These are phyloP conservation scores for Deilephila porcellus DNA, from an alignment of 2,888 invertebrate genomes.

Conservation along the genomic window DNA sequence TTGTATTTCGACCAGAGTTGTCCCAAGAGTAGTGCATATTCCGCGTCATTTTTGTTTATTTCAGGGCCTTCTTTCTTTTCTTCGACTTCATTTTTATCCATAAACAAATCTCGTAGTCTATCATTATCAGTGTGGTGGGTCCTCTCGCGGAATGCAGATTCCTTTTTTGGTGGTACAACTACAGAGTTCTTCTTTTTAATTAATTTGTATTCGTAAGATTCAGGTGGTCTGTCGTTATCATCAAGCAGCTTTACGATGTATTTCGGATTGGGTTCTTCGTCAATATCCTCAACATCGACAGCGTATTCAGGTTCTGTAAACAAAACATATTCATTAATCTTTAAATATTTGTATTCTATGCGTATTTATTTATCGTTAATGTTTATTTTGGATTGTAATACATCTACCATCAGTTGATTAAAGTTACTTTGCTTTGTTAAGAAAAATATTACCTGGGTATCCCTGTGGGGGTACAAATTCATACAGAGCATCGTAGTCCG, in stretches of 20 bases:
- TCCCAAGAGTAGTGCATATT: slow-evolving; percentile 82
- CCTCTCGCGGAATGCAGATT: slow-evolving; percentile 78
- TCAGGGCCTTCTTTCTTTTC: slow-evolving; percentile 62
- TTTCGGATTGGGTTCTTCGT: slow-evolving; percentile 66
- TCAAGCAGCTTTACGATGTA: slow-evolving; percentile 72
- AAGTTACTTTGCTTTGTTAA: neutral
- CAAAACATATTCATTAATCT: neutral
- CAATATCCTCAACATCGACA: slow-evolving; percentile 68
- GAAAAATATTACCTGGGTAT: slow-evolving; percentile 64
- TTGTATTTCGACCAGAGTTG: slow-evolving; percentile 86
- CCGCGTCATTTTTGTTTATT: slow-evolving; percentile 74
- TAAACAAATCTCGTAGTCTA: slow-evolving; percentile 71
- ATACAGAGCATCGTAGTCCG: slow-evolving; percentile 73
- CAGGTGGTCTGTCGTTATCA: slow-evolving; percentile 75
- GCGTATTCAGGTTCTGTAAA: slow-evolving; percentile 65
- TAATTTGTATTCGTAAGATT: slow-evolving; percentile 83
- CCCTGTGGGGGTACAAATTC: slow-evolving; percentile 74
- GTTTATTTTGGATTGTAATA: neutral
- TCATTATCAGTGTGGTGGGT: slow-evolving; percentile 74
- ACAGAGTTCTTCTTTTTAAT: slow-evolving; percentile 80
- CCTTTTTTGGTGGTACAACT: slow-evolving; percentile 56
- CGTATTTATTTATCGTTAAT: neutral
- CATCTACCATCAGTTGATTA: neutral
- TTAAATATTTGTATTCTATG: neutral
- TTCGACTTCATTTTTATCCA: slow-evolving; percentile 66